Conservation (phyloP, 2,888 invertebrate genomes). For the Xylota segnis region DNA sequence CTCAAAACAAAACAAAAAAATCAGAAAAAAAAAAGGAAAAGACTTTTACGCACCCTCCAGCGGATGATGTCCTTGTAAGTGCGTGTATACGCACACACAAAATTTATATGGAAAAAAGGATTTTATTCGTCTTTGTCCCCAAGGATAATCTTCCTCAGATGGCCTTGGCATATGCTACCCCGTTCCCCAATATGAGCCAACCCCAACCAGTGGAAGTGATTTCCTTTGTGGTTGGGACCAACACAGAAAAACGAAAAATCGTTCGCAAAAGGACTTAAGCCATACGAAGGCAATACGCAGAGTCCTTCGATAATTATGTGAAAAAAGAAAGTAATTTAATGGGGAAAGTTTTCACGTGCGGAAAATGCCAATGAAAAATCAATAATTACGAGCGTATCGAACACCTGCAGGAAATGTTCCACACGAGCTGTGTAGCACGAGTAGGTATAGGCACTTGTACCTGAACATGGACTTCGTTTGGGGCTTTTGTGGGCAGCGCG, state of each 20-base stretch:
- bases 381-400: slow-evolving; percentile 28
- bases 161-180: slow-evolving; percentile 53
- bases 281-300: slow-evolving; percentile 34
- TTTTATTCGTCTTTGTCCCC: slow-evolving; percentile 32
- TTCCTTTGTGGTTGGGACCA: neutral
- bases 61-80: slow-evolving; percentile 20
- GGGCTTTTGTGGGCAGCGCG: slow-evolving; percentile 12
- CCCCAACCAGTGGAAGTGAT: slow-evolving; percentile 10
- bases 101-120: slow-evolving; percentile 28
- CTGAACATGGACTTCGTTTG: slow-evolving; percentile 14
- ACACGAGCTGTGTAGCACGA: slow-evolving; percentile 23
- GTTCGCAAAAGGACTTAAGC: neutral
- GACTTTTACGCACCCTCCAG: slow-evolving; percentile 10
- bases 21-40: neutral
- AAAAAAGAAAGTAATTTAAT: slow-evolving; percentile 70
- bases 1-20: neutral
- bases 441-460: neutral
- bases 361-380: slow-evolving; percentile 67
- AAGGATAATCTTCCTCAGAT: slow-evolving; percentile 38
- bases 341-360: slow-evolving; percentile 74
- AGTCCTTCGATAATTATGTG: slow-evolving; percentile 70
- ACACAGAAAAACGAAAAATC: neutral
- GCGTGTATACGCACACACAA: neutral
- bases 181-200: slow-evolving; percentile 2
- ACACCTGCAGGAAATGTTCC: slow-evolving; percentile 44